phyloP scores from a whole-genome alignment of 37 sponge, comb jelly and placozoan genomes.

The Ephydatia muelleri region DNA sequence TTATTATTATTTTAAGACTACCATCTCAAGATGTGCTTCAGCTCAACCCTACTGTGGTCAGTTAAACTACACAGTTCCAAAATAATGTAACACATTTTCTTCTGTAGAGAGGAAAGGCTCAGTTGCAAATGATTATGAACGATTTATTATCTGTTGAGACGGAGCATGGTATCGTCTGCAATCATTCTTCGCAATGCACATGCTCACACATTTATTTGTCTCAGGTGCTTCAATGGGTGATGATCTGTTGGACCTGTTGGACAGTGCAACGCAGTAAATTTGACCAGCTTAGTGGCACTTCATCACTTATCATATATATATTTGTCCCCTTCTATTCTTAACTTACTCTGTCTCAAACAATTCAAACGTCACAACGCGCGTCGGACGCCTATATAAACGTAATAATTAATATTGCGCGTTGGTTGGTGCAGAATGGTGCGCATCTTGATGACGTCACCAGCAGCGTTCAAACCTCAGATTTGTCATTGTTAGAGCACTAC shows the following conservation, averaged over 20 bases:
- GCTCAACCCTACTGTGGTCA: constrained; percentile 35
- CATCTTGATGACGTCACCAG: background rate
- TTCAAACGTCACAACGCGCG: too few relatives aligned
- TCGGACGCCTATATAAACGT: too few relatives aligned
- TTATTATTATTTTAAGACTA: too few relatives aligned
- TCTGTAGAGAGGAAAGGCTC: constrained; percentile 29
- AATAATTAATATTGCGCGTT: background rate
- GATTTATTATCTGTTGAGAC: constrained; percentile 5
- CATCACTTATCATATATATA: constrained; percentile 14
- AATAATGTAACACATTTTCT: background rate
- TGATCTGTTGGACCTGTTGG: constrained; percentile 47
- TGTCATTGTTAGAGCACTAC: too few relatives aligned
- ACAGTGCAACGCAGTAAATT: constrained; percentile 3
- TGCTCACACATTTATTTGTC: background rate
- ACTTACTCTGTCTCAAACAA: too few relatives aligned
- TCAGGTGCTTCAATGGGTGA: constrained; percentile 17
- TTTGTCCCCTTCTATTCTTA: too few relatives aligned
- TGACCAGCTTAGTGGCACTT: constrained; percentile 1
- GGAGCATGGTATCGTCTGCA: too few relatives aligned
- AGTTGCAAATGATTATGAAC: constrained; percentile 22
- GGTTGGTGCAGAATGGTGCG: constrained; percentile 6
- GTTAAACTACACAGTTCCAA: background rate
- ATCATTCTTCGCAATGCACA: too few relatives aligned
- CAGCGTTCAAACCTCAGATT: too few relatives aligned
- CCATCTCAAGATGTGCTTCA: background rate